Evolutionary conservation across 2,888 invertebrate species (phyloP), one percentile per base, ranked within the genome.

Genomic region (Alcis repandata): DNA sequence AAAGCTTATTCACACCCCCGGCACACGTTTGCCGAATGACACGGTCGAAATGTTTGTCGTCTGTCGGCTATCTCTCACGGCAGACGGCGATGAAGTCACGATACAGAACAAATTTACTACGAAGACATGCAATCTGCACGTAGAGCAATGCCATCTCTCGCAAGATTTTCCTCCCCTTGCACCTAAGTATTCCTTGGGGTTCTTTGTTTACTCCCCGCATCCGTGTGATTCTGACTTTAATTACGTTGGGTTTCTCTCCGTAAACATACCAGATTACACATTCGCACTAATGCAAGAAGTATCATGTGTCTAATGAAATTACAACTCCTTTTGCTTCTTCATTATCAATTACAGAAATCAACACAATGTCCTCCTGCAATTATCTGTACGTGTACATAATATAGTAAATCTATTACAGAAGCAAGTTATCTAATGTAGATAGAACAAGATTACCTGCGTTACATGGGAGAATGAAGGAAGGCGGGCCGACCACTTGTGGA

Each of bases 401-500:
- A 11, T 27, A 9, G 40, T 53, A 15, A 40, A 40, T 17, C 19
- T 61, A 41, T 40, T 51, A 41, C 17, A 45, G 1, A 48, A 46
- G 40, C 15, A 48, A 48, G 27, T 27, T 40, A 17, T 46, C 46
- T 45, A 41, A 54, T 59, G 32, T 27, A 33, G 15, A 52, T 45
- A 53, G 20, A 41, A 48, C 54, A 65, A 65, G 63, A 75, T 76
- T 72, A 78, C n/a, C n/a, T n/a, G n/a, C 68, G 77, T 71, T 68
- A 75, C 67, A 70, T 73, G 59, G 70, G 72, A 78, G 75, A 79
- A 75, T 80, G 81, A 80, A 76, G 76, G 80, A 84, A 85, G 81
- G 82, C 84, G 85, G 85, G 83, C 74, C 90, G 86, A 92, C 92
- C 92, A 92, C 92, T 92, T 92, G 92, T 93, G 91, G 92, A 89